Conservation (phyloP, 2,113 vertebrate genomes). For the Tor tambroides region DNA sequence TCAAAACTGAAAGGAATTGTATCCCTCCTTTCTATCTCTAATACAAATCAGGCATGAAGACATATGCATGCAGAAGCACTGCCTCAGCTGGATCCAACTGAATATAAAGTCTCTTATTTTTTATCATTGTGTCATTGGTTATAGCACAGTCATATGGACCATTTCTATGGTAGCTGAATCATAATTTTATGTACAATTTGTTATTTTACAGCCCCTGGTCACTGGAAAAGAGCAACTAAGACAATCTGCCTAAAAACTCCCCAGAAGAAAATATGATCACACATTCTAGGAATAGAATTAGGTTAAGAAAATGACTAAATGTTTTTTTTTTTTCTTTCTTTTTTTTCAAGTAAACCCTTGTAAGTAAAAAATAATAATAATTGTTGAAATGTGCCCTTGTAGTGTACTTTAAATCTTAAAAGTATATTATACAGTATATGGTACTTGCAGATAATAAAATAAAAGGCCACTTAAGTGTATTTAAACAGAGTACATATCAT, state of each 20-base stretch:
- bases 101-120: neutral
- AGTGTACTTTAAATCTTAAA: neutral
- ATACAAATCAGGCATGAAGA: slow-evolving; percentile 25
- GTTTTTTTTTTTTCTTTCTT: too few species aligned
- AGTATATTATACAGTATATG: neutral
- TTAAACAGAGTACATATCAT: neutral
- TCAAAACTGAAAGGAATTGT: neutral
- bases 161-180: neutral
- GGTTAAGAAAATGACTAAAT: too few species aligned
- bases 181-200: neutral
- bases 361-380: neutral
- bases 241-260: neutral
- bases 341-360: neutral
- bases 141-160: neutral
- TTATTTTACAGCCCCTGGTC: neutral
- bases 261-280: neutral
- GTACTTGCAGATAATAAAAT: neutral
- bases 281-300: too few species aligned
- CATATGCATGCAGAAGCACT: neutral
- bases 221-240: neutral
- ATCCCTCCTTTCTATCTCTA: neutral
- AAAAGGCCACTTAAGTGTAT: neutral
- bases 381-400: neutral
- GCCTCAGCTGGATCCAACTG: neutral
- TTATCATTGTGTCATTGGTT: neutral